Conservation (phyloP, 2,888 invertebrate species). For the Lasioglossum villosulum region DNA sequence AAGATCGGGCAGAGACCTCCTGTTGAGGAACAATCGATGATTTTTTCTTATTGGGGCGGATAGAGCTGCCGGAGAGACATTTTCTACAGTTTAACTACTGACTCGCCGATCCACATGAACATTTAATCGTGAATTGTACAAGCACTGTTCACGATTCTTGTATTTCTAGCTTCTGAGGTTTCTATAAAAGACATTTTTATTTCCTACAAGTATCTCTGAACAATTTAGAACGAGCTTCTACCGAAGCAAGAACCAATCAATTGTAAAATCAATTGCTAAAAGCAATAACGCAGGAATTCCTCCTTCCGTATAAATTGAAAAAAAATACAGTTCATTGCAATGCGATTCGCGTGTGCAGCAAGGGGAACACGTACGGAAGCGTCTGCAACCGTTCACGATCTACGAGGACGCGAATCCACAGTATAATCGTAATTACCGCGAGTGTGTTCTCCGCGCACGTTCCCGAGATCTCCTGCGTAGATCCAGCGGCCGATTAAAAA, state of each 20-base stretch:
- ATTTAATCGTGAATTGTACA: neutral
- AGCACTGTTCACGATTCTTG: neutral
- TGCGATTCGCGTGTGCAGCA: neutral
- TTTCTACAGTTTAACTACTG: neutral
- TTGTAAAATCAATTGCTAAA: neutral
- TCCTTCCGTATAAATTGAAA: neutral
- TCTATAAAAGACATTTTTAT: neutral
- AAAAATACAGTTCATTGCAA: neutral
- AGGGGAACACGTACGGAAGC: neutral
- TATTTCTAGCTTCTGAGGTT: neutral
- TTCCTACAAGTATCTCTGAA: neutral
- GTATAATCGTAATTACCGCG: constrained; percentile 41
- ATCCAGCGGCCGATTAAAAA: constrained; percentile 27
- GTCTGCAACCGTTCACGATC: neutral
- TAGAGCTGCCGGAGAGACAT: neutral
- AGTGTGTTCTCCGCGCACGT: neutral
- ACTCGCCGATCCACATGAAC: neutral
- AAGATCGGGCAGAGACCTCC: neutral
- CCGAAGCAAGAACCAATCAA: neutral
- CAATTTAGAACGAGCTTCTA: neutral
- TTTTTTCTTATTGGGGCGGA: neutral
- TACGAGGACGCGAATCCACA: neutral
- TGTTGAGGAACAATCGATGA: neutral
- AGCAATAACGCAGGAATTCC: neutral
- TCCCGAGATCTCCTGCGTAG: neutral